Conservation (phyloP, 2,888 invertebrate species). For the Hydriomena furcata region DNA sequence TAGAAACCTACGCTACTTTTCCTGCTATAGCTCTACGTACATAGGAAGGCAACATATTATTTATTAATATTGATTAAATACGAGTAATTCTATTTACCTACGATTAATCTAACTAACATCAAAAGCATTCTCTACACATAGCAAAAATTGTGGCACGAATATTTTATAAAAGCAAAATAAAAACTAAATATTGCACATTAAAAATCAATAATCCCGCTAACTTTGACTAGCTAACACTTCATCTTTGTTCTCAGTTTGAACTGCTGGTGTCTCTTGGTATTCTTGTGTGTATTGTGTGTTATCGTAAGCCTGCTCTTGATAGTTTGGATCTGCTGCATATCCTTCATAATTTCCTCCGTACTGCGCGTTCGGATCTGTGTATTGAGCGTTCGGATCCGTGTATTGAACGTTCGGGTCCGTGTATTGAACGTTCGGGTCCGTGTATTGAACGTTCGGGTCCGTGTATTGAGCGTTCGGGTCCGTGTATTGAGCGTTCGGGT, state of each 20-base stretch:
- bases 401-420: conserved; percentile 58
- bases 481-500: conserved; percentile 54
- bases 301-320: conserved; percentile 60
- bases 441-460: conserved; percentile 55
- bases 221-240: conserved; percentile 58
- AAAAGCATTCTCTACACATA: conserved; percentile 44
- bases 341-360: conserved; percentile 60
- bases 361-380: conserved; percentile 56
- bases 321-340: conserved; percentile 56
- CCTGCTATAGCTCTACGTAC: neutral
- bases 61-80: no score
- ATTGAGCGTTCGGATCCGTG: conserved; percentile 52
- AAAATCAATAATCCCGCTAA: conserved; percentile 54
- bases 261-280: conserved; percentile 32
- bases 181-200: conserved; percentile 65
- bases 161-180: conserved; percentile 41
- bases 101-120: conserved; percentile 49
- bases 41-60: neutral
- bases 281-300: conserved; percentile 57
- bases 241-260: conserved; percentile 49
- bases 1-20: neutral
- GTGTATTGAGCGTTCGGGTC: conserved; percentile 52
- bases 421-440: conserved; percentile 57
- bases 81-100: conserved; percentile 33
- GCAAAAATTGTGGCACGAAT: conserved; percentile 39